Evolutionary conservation across 2,113 vertebrate species (phyloP).

Genomic region (Oreochromis aureus): DNA sequence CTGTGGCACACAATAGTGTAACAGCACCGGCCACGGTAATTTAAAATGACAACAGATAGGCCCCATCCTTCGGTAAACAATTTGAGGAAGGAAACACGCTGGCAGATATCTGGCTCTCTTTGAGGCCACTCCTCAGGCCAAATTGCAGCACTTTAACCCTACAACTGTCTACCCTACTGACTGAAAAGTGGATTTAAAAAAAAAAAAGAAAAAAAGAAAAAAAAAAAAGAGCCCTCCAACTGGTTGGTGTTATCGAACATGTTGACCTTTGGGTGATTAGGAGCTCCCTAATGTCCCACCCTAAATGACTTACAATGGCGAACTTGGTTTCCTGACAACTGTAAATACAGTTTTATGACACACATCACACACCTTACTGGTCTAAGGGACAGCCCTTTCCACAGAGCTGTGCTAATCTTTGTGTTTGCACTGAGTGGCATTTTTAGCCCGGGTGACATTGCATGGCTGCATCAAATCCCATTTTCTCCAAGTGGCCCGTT

Average conservation of each 20-base stretch:
- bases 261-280: not conserved
- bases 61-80: conserved; percentile 11
- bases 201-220: too few species aligned
- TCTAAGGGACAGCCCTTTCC: not conserved
- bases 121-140: conserved; percentile 10
- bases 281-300: not conserved
- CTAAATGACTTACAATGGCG: not conserved
- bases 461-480: conserved; percentile 36
- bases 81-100: conserved; percentile 3
- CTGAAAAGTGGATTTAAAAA: not conserved
- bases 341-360: conserved; percentile 5
- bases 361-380: not conserved
- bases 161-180: not conserved
- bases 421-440: not conserved
- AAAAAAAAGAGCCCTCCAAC: not conserved
- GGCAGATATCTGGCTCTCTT: not conserved
- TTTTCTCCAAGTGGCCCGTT: conserved; percentile 56
- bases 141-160: not conserved
- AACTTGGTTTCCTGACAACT: conserved; percentile 1
- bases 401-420: not conserved
- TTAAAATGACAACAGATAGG: conserved; percentile 21
- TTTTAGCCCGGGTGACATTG: conserved; percentile 27
- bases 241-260: not conserved
- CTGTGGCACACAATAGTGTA: conserved; percentile 41
- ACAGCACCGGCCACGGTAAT: conserved; percentile 8